Base-by-base conservation (phyloP, 2,888 invertebrate species). In the Drosophila siamana region DNA sequence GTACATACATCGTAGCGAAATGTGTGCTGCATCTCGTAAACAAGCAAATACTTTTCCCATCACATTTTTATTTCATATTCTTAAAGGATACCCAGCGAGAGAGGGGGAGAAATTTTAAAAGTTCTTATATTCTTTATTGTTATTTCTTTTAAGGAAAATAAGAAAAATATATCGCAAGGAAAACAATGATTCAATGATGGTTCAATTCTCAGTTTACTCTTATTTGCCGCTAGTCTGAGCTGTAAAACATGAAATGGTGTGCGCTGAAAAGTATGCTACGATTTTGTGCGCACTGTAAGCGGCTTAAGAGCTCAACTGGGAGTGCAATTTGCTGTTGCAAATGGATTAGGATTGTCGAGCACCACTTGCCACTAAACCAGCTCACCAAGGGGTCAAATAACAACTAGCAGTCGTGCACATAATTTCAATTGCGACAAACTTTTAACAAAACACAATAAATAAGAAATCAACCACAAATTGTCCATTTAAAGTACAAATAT, bases 271-370 rank as follows among this genome's bases (percentile, higher is more conserved):
- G 61, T 67, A 50, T 70, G 66, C 69, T 62, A 82, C 51, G 44
- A 26, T 62, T 59, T 60, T 60, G 41, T 52, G 44, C 61, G 47
- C 30, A n/a, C 30, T 51, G 65, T 84, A 74, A 83, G 68, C 68
- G 54, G 87, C 71, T 83, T 84, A 80, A 65, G 61, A 46, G 69
- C 71, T 70, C 51, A 63, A 44, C 65, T 48, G 40, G 36, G 68
- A 79, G 52, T 77, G 80, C 78, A 80, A 71, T 74, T 84, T 88
- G 59, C 65, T 38, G 64, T 44, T 33, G 57, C 63, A 69, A 80
- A 55, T 52, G 69, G 48, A 65, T 67, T 75, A 63, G 43, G 33
- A 65, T 43, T 59, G 65, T 51, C 22, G 59, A 41, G 11, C 52
- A 60, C 7, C 56, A 56, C 43, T 61, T 44, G 51, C 66, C 74